Evolutionary conservation across 2,113 vertebrate species (phyloP).

Genomic region (Chiloscyllium plagiosum): DNA sequence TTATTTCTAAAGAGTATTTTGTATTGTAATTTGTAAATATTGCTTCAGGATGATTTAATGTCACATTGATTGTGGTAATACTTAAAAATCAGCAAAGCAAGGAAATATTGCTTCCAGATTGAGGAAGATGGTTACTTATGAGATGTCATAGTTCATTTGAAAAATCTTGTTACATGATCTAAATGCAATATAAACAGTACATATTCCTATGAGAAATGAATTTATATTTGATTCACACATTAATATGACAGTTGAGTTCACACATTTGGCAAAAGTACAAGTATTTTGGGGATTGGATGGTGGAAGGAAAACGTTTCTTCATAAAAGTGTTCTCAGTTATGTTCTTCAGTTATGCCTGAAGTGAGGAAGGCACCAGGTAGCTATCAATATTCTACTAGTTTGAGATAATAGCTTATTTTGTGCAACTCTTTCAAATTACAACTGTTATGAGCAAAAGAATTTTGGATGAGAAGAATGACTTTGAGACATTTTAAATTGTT

Average conservation of each 20-base stretch:
- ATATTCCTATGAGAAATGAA: background rate
- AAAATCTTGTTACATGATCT: background rate
- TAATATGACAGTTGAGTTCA: background rate
- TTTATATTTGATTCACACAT: background rate
- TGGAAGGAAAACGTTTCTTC: background rate
- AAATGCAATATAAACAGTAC: background rate
- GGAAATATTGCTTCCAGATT: background rate
- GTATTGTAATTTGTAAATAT: slow-evolving; percentile 26
- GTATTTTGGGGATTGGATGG: too few species aligned
- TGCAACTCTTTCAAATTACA: background rate
- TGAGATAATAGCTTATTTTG: background rate
- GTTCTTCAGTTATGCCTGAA: background rate
- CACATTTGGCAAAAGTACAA: background rate
- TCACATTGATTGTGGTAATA: background rate
- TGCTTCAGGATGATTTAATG: background rate
- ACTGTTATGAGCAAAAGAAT: background rate
- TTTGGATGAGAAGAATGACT: background rate
- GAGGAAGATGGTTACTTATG: background rate
- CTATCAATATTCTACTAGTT: background rate
- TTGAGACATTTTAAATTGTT: background rate
- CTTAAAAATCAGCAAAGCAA: background rate
- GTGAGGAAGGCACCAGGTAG: background rate
- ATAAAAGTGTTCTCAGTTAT: background rate
- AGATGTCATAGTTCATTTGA: slow-evolving; percentile 21
- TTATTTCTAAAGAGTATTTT: slow-evolving; percentile 6